Evolutionary conservation across 1,140 invertebrate species (phyloP).

Genomic region (Drosophila burlai): DNA sequence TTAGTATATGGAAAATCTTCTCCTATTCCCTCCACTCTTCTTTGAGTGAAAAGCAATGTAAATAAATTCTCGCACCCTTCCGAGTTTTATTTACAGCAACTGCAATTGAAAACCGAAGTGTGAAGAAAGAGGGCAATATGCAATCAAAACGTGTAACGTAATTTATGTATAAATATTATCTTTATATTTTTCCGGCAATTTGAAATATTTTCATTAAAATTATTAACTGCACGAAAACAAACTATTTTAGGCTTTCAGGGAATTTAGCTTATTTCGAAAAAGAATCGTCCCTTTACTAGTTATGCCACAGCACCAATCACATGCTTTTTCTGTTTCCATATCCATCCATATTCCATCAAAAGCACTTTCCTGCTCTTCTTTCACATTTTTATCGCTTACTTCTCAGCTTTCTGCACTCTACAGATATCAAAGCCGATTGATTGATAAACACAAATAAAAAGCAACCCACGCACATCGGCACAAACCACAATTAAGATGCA

Average conservation of each 20-base stretch:
- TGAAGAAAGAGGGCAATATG: background rate
- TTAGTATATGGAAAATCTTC: background rate
- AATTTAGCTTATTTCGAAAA: background rate
- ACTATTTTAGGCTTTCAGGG: too few relatives aligned
- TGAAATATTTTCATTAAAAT: too few relatives aligned
- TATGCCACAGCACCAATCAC: slow-evolving; percentile 5
- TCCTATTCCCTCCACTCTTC: background rate
- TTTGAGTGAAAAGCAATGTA: slow-evolving; percentile 5
- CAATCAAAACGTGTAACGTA: background rate
- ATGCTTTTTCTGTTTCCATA: slow-evolving; percentile 14
- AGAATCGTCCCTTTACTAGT: background rate
- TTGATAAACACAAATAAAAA: slow-evolving; percentile 25
- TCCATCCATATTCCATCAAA: slow-evolving; percentile 15
- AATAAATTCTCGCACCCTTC: background rate
- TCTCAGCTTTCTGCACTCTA: background rate
- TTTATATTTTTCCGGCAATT: background rate
- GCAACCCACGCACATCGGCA: slow-evolving; percentile 48
- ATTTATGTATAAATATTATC: background rate
- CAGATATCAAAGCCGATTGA: slow-evolving; percentile 45
- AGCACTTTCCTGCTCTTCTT: slow-evolving; percentile 16
- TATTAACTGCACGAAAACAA: too few relatives aligned
- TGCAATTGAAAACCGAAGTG: slow-evolving; percentile 12
- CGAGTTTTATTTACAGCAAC: slow-evolving; percentile 14
- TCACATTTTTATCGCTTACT: slow-evolving; percentile 13
- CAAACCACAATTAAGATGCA: slow-evolving; percentile 32